Percentiles rank a stretch among this genome's conserved stretches.
These are phyloP conservation scores for Trissoscelio sp. DNA, from an alignment of 2,888 invertebrate species.

Conservation along the genomic window DNA sequence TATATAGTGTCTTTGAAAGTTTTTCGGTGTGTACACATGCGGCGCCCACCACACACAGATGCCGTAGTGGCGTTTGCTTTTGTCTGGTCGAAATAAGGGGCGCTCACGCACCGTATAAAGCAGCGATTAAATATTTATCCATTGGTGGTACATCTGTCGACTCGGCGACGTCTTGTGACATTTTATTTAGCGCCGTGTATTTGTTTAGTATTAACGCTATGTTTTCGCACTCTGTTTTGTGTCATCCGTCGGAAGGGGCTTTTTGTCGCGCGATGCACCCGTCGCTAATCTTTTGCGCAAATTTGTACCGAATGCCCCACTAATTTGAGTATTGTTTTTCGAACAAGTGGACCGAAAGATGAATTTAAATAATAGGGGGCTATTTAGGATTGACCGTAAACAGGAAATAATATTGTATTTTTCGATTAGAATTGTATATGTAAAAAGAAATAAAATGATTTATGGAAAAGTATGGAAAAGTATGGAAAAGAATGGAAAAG, in stretches of 20 bases:
- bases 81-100: constrained; percentile 66
- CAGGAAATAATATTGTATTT: too few species aligned
- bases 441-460: too few species aligned
- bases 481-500: too few species aligned
- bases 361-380: constrained; percentile 16
- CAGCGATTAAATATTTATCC: constrained; percentile 83
- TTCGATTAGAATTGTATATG: too few species aligned
- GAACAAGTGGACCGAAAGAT: background rate
- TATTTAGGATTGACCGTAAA: constrained; percentile 16
- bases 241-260: constrained; percentile 58
- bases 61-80: constrained; percentile 69
- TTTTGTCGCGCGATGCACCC: constrained; percentile 33
- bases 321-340: constrained; percentile 55
- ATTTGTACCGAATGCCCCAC: constrained; percentile 37
- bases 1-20: constrained; percentile 26
- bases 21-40: constrained; percentile 44
- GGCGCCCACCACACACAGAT: constrained; percentile 56
- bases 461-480: too few species aligned
- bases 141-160: constrained; percentile 81
- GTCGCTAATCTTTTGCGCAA: constrained; percentile 59
- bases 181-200: constrained; percentile 81
- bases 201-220: constrained; percentile 81
- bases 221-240: constrained; percentile 66
- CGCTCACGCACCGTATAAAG: constrained; percentile 69
- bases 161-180: constrained; percentile 77